A percentile compares a stretch with the other conserved stretches of the same genome.
Evolutionary conservation across 2,888 invertebrate species (phyloP).

Genomic region (Philaethria dido): DNA sequence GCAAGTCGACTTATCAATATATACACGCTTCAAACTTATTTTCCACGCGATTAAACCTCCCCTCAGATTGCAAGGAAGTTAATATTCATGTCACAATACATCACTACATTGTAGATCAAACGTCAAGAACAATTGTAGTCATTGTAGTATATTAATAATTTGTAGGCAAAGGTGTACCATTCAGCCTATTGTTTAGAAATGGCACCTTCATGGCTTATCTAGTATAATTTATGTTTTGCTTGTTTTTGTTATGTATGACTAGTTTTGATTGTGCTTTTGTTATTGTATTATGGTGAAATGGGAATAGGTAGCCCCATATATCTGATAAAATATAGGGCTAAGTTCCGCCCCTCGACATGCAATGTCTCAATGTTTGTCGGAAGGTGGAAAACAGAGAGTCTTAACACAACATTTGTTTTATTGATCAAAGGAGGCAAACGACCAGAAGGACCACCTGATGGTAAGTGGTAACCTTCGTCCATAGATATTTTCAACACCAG

Average conservation of each 20-base stretch:
- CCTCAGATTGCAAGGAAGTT: neutral
- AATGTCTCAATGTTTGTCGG: too few species aligned
- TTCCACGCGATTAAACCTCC: neutral
- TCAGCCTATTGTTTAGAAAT: constrained; percentile 17
- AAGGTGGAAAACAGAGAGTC: too few species aligned
- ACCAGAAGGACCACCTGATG: too few species aligned
- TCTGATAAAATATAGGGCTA: too few species aligned
- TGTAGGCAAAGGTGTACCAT: constrained; percentile 5
- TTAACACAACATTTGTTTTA: too few species aligned
- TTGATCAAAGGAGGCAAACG: too few species aligned
- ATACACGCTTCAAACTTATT: neutral
- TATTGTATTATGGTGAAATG: too few species aligned
- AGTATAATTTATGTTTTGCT: neutral
- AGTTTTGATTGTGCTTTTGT: neutral
- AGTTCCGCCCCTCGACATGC: too few species aligned
- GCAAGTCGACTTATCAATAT: too few species aligned
- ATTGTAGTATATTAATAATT: neutral
- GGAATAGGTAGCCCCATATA: too few species aligned
- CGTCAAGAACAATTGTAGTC: neutral
- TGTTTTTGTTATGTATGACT: constrained; percentile 2
- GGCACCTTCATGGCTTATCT: neutral
- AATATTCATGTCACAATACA: constrained; percentile 6
- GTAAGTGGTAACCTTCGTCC: too few species aligned
- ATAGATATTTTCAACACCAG: too few species aligned
- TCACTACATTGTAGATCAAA: constrained; percentile 17